Percentiles rank a stretch among this genome's conserved stretches.
These are phyloP conservation scores for Chloebia gouldiae DNA, from an alignment of 2,113 vertebrate species.

Conservation along the genomic window DNA sequence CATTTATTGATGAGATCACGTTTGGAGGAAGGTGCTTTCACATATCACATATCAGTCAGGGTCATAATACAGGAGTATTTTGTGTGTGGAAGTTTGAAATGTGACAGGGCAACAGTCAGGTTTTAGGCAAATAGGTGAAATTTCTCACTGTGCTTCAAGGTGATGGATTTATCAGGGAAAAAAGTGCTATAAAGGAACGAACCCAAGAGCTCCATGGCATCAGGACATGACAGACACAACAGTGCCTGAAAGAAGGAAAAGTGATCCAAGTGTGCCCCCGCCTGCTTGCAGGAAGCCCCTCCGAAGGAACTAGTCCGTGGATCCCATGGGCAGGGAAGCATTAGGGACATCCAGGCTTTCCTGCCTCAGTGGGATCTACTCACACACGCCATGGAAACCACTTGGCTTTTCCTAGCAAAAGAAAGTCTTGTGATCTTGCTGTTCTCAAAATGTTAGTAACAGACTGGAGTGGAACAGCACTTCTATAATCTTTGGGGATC, in stretches of 20 bases:
- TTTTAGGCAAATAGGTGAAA: not conserved
- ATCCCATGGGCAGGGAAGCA: not conserved
- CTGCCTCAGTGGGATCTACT: not conserved
- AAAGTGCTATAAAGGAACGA: not conserved
- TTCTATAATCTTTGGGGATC: not conserved
- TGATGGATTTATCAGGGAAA: not conserved
- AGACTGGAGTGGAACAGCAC: not conserved
- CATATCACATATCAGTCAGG: not conserved
- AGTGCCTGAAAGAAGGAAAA: not conserved
- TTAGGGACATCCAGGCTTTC: not conserved
- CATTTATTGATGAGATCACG: not conserved
- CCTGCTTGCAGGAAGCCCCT: not conserved
- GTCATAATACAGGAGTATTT: not conserved
- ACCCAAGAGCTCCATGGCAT: not conserved
- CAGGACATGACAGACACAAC: rapidly evolving
- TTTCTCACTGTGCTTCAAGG: not conserved
- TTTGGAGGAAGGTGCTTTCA: not conserved
- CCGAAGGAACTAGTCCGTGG: not conserved
- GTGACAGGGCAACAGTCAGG: not conserved
- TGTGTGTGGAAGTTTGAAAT: not conserved
- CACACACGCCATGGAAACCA: not conserved
- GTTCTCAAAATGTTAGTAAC: not conserved
- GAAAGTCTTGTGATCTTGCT: not conserved
- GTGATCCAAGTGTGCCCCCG: not conserved
- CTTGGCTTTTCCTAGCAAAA: not conserved